Base-by-base conservation (phyloP, 2,888 invertebrate genomes). In the Drosophila limbata region DNA sequence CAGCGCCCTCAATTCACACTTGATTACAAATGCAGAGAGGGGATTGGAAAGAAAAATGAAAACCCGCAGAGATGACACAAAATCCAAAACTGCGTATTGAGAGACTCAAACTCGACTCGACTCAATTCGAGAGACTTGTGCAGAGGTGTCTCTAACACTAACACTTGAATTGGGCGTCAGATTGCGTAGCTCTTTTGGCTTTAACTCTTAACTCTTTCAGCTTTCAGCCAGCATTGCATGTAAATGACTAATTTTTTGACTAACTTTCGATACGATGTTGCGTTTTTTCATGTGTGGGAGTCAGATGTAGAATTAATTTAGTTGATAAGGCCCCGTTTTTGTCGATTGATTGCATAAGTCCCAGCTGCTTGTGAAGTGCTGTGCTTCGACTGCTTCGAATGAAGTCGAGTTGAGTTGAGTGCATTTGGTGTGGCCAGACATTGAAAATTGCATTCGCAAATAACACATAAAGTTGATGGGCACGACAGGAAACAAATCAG, bases 1-100 rank as follows among this genome's bases (percentile, higher is more conserved):
- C 88, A 88, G 84, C 90, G 91, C 89, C 91, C 91, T 90, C 91
- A 86, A 91, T 91, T 91, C 89, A 88, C 90, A 90, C 91, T 90
- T 87, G 87, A 84, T 85, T 88, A 79, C 79, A 75, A 86, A 81
- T 78, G 78, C 86, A 70, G 21, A 3, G 42, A 42, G 39, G n/a
- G 33, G 42, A 19, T 33, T 37, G 47, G 51, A 25, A 11, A 42
- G 42, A 59, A 55, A 55, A 60, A 59, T 59, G 65, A 80, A 88
- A 88, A 79, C 81, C 76, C 78, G 77, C 79, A 80, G 87, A 88
- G 82, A 81, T 86, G 86, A 89, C 89, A 86, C 85, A 82, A 85
- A 85, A 87, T 80, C 62, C 69, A 72, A 73, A 50, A 28, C 21
- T 71, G 66, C 75, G 71, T 67, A 69, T 68, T 76, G 44, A 55